Percentiles rank a stretch among this genome's conserved stretches.
These are phyloP conservation scores for Odontamblyopus rebecca DNA, from an alignment of 2,797 vertebrate species.

Conservation along the genomic window DNA sequence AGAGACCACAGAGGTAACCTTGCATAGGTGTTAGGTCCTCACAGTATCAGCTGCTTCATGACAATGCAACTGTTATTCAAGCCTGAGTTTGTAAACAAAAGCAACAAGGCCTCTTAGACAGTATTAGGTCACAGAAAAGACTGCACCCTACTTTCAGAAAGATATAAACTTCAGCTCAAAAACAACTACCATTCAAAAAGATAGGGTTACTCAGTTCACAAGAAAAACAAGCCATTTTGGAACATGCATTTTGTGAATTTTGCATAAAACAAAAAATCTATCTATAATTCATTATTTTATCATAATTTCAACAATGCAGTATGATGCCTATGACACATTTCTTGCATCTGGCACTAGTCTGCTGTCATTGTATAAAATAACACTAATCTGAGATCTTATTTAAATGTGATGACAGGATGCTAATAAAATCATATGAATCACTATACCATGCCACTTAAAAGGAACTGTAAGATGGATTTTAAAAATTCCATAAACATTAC, in stretches of 20 bases:
- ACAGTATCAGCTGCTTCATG: constrained; percentile 26
- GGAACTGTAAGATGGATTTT: no score
- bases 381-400: neutral
- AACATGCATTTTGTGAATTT: neutral
- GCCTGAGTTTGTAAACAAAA: constrained; percentile 43
- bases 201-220: neutral
- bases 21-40: constrained; percentile 38
- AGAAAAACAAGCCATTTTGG: neutral
- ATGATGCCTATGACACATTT: neutral
- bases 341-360: neutral
- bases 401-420: neutral
- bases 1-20: constrained; percentile 38
- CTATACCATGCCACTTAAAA: neutral
- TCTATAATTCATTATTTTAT: no score
- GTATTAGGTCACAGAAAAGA: constrained; percentile 36
- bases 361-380: neutral
- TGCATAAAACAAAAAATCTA: neutral
- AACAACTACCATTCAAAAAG: neutral
- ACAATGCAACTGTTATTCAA: constrained; percentile 33
- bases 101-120: constrained; percentile 23
- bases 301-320: neutral
- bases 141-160: constrained; percentile 22
- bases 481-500: no score
- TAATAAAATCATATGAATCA: neutral
- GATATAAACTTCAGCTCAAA: constrained; percentile 8